Evolutionary conservation across 2,888 invertebrate genomes (phyloP).

Genomic region (Cordilura impudica): DNA sequence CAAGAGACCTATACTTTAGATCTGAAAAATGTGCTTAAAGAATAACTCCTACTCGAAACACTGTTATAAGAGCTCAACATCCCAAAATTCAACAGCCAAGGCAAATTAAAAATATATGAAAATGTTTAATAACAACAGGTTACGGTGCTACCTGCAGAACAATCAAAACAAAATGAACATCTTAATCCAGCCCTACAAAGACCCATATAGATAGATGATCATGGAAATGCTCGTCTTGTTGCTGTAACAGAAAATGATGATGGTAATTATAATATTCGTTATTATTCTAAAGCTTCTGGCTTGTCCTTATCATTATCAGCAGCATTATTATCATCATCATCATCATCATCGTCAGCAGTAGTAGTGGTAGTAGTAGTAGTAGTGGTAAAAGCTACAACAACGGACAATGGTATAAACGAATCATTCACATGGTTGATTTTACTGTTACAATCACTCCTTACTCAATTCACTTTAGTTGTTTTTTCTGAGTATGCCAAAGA

Average conservation of each 20-base stretch:
- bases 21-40: too few species aligned
- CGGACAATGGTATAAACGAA: conserved; percentile 76
- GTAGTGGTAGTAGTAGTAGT: too few species aligned
- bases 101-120: conserved; percentile 58
- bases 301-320: conserved; percentile 11
- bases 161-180: conserved; percentile 4
- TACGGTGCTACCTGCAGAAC: background rate
- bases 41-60: too few species aligned
- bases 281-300: conserved; percentile 37
- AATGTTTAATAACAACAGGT: conserved; percentile 19
- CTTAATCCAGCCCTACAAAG: conserved; percentile 63
- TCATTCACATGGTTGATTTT: conserved; percentile 75
- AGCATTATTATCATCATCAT: conserved; percentile 21
- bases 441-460: conserved; percentile 59
- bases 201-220: conserved; percentile 47
- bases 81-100: conserved; percentile 17
- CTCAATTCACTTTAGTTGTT: conserved; percentile 56
- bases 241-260: too few species aligned
- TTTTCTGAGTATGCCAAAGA: conserved; percentile 5
- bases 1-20: too few species aligned
- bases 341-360: conserved; percentile 14
- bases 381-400: conserved; percentile 26
- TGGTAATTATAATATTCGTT: conserved; percentile 34
- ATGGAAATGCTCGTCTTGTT: conserved; percentile 23
- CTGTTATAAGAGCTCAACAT: too few species aligned